These are phyloP conservation scores for Cenopis cana DNA, from an alignment of 2,888 invertebrate genomes.

Conservation along the genomic window DNA sequence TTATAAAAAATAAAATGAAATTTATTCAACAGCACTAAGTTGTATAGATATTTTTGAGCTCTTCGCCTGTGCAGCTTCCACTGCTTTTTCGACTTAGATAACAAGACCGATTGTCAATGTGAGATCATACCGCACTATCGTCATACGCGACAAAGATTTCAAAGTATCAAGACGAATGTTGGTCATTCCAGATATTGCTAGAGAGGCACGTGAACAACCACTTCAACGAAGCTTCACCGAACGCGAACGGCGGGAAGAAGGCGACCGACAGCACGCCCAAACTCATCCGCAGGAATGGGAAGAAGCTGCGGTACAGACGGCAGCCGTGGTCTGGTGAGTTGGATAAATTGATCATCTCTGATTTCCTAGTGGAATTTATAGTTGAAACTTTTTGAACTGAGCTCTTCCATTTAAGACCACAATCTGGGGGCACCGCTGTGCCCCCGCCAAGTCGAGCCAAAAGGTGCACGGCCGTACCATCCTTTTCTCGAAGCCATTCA, in stretches of 20 bases:
- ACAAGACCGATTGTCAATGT: slow-evolving; percentile 3
- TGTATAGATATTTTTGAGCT: slow-evolving; percentile 1
- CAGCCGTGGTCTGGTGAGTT: slow-evolving; percentile 95
- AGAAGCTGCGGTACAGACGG: slow-evolving; percentile 93
- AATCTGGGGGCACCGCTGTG: no score
- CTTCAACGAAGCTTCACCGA: slow-evolving; percentile 88
- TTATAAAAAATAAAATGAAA: no score
- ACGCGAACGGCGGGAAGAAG: slow-evolving; percentile 87
- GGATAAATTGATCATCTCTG: neutral
- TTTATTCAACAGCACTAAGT: no score
- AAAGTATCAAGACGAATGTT: slow-evolving; percentile 26
- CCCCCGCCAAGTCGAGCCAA: no score
- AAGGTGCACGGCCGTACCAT: no score
- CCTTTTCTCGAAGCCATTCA: no score
- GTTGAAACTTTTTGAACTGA: no score
- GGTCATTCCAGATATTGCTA: slow-evolving; percentile 88
- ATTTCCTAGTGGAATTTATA: neutral
- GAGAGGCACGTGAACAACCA: slow-evolving; percentile 98
- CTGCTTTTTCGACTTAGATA: neutral
- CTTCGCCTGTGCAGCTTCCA: neutral
- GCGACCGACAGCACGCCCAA: slow-evolving; percentile 90
- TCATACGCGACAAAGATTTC: neutral
- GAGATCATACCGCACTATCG: slow-evolving; percentile 5
- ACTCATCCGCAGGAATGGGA: slow-evolving; percentile 93
- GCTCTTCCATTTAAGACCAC: no score